These are phyloP conservation scores for Papilio xuthus DNA, from an alignment of 1,140 invertebrate species.

Conservation along the genomic window DNA sequence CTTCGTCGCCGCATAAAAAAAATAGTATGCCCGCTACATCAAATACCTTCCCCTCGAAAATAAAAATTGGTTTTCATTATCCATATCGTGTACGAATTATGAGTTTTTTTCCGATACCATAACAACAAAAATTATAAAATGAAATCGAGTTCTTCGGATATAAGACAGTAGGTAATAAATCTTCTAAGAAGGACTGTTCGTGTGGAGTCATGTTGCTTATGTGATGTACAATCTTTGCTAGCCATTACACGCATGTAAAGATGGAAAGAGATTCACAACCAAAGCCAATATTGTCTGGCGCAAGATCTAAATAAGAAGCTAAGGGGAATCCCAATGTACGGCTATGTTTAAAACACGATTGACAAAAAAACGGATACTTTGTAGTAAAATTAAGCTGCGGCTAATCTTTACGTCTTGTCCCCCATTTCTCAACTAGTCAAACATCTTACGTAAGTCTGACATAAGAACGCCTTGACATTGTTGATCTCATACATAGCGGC, in stretches of 20 bases:
- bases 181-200: constrained; percentile 52
- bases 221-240: constrained; percentile 42
- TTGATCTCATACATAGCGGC: constrained; percentile 65
- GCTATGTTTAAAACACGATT: not conserved
- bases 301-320: constrained; percentile 30
- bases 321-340: constrained; percentile 23
- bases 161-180: constrained; percentile 53
- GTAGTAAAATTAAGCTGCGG: not conserved
- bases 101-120: no score
- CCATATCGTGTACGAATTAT: no score
- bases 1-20: no score
- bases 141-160: constrained; percentile 57
- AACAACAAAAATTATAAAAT: constrained; percentile 51
- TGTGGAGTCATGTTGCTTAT: constrained; percentile 46
- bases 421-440: constrained; percentile 29
- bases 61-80: no score
- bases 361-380: constrained; percentile 10
- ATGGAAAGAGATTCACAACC: constrained; percentile 36
- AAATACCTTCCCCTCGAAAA: no score
- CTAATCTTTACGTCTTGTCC: constrained; percentile 17
- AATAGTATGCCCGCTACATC: no score
- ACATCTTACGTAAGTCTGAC: constrained; percentile 61
- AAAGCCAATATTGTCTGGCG: constrained; percentile 34
- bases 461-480: constrained; percentile 75
- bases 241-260: constrained; percentile 33